These are phyloP conservation scores for Chesias legatella DNA, from an alignment of 2,888 invertebrate species.

Conservation along the genomic window DNA sequence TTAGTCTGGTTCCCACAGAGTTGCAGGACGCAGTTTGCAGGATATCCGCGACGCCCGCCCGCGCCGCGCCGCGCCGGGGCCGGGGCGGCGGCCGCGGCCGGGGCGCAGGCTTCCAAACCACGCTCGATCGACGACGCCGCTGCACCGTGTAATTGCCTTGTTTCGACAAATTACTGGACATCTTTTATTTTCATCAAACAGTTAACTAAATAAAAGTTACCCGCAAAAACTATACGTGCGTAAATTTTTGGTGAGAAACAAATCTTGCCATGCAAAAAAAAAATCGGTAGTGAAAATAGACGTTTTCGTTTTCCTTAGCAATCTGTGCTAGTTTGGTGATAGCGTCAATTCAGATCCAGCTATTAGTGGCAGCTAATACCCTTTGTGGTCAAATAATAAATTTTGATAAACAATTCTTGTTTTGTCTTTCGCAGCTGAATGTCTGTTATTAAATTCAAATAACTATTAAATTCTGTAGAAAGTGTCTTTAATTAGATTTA, in stretches of 20 bases:
- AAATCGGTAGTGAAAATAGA: constrained; percentile 11
- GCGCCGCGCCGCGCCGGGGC: no score
- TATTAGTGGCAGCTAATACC: no score
- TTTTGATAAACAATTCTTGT: no score
- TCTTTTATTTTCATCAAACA: constrained; percentile 21
- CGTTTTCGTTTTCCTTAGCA: no score
- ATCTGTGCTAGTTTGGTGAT: no score
- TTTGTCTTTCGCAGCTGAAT: no score
- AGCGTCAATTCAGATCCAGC: no score
- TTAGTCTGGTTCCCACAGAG: constrained; percentile 35
- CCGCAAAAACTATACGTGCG: background rate
- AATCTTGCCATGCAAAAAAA: constrained; percentile 5
- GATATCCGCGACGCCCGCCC: constrained; percentile 39
- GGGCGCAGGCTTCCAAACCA: constrained; percentile 24
- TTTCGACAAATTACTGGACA: constrained; percentile 33
- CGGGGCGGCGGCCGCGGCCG: no score
- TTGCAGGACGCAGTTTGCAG: constrained; percentile 34
- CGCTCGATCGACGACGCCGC: constrained; percentile 46
- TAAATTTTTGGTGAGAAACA: background rate
- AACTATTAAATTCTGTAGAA: no score
- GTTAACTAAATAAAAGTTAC: constrained; percentile 4
- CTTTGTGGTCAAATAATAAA: no score
- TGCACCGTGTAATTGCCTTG: constrained; percentile 55
- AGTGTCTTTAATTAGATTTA: no score
- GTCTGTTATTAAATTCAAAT: no score